Conservation (phyloP, 1,140 invertebrate species). For the Pseudomyrmex flavicornis region DNA sequence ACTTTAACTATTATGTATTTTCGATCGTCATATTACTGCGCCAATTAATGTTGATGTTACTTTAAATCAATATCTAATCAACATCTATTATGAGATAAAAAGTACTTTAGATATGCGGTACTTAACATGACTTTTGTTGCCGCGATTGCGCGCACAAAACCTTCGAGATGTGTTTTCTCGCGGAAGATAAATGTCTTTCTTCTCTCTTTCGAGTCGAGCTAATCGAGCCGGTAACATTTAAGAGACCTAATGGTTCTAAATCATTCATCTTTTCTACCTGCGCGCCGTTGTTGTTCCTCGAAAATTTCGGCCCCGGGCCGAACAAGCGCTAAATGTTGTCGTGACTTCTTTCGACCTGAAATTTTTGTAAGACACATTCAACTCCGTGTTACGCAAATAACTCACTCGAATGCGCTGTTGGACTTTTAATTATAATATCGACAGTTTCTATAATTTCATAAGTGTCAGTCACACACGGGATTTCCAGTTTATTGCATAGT, state of each 20-base stretch:
- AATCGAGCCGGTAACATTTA: conserved; percentile 69
- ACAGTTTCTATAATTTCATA: too few species aligned
- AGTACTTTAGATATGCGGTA: conserved; percentile 50
- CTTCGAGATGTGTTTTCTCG: conserved; percentile 62
- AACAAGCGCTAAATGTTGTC: conserved; percentile 34
- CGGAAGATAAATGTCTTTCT: conserved; percentile 53
- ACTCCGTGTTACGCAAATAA: conserved; percentile 15
- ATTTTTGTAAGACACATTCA: conserved; percentile 43
- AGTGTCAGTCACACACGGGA: too few species aligned
- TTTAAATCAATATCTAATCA: too few species aligned
- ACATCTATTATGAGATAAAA: too few species aligned
- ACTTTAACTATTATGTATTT: too few species aligned
- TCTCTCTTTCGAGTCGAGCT: conserved; percentile 29
- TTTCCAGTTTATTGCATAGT: too few species aligned
- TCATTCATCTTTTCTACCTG: conserved; percentile 69
- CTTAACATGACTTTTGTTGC: conserved; percentile 48
- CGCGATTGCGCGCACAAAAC: conserved; percentile 38
- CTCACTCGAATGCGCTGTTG: background rate
- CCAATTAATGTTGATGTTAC: too few species aligned
- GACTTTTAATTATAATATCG: background rate
- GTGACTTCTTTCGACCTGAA: conserved; percentile 25
- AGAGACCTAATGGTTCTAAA: conserved; percentile 74
- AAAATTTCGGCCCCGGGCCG: conserved; percentile 25
- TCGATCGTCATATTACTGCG: too few species aligned
- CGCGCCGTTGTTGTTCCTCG: background rate